These are phyloP conservation scores for Periparus ater DNA, from an alignment of 2,797 vertebrate genomes.

Conservation along the genomic window DNA sequence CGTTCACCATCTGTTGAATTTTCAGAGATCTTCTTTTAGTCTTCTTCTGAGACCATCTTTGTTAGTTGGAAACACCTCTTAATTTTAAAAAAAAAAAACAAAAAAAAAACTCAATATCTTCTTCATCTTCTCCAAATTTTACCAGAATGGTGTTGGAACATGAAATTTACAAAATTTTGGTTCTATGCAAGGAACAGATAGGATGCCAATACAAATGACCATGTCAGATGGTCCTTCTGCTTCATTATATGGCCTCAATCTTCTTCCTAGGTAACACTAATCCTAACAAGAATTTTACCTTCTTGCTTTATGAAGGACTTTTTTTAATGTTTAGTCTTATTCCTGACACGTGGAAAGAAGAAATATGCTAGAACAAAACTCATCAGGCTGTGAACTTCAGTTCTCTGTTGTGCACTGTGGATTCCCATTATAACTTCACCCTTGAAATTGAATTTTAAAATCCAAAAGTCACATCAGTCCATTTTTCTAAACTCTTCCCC, in stretches of 20 bases:
- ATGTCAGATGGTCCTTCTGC: not conserved
- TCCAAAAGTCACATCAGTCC: not conserved
- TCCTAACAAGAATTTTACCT: not conserved
- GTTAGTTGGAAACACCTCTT: not conserved
- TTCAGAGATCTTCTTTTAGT: not conserved
- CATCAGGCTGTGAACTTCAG: not conserved
- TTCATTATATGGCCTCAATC: not conserved
- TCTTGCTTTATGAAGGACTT: not conserved
- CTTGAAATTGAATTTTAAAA: not conserved
- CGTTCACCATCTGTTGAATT: not conserved
- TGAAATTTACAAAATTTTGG: not conserved
- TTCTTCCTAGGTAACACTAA: not conserved
- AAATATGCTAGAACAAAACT: not conserved
- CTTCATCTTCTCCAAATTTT: not conserved
- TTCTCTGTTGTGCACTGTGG: accelerated
- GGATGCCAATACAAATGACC: not conserved
- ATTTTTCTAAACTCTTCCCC: not conserved
- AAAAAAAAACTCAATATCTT: not conserved
- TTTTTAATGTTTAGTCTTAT: not conserved
- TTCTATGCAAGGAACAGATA: not conserved
- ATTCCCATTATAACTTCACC: not conserved
- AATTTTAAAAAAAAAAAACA: not conserved
- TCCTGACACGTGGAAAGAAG: not conserved
- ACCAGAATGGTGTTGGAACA: not conserved
- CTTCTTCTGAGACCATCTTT: not conserved